Evolutionary conservation across 2,888 invertebrate species (phyloP), one percentile per base, ranked within the genome.

Genomic region (Pollenia angustigena): DNA sequence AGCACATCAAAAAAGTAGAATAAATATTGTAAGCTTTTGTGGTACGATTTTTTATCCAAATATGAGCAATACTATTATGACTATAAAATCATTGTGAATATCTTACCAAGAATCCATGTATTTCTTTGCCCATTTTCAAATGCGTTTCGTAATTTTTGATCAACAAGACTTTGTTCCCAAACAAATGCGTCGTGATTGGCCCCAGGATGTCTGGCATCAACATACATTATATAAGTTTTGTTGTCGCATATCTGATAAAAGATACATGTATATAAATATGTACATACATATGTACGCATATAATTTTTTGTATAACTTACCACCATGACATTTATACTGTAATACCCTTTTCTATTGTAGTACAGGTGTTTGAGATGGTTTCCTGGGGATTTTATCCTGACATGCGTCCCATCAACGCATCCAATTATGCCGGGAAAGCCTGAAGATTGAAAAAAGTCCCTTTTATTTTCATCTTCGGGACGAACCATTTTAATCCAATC

Each of bases 101-200:
- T 32, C 16, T 50, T 64, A 64, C 54, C 76, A 76, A 76, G 76
- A 64, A 76, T 64, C 54, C 64, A 76, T 32, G 54, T 56, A n/a
- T 54, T 64, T 75, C 50, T 50, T 62, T 64, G 50, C 8, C 64
- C 75, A 40, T 18, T 62, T 62, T 75, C 62, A 42, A 42, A 75
- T 40, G 32, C 50, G n/a, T 42, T 40, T 42, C 50, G 50, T 6
- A 78, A 40, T 23, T n/a, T 78, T 58, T 66, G 18, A 1, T 56
- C 40, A 9, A 48, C 10, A 4, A 68, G 7, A 14, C 66, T 66
- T 44, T 66, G 23, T 64, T 76, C 64, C 76, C 76, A 54, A 14
- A 76, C 54, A 52, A 76, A 66, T 32, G 78, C 54, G 16, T 68
- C 66, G 18, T 78, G 54, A 16, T 78, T 56, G 18, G 46, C 46